Percentiles rank a stretch among this genome's conserved stretches.
These are phyloP conservation scores for Ferrisia virgata DNA, from an alignment of 2,888 invertebrate species.

Conservation along the genomic window DNA sequence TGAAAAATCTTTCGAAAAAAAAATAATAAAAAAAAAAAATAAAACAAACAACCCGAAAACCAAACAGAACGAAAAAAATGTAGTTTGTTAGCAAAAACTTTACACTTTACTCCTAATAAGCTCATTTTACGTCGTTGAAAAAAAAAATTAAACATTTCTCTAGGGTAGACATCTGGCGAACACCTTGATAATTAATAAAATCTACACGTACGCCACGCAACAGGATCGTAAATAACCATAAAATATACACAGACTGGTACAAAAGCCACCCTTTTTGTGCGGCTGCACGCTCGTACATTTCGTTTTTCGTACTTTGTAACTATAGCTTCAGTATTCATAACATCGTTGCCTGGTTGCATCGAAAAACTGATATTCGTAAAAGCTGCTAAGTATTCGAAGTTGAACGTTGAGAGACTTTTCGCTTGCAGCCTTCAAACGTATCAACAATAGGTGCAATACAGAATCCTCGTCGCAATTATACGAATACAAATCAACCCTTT, in stretches of 20 bases:
- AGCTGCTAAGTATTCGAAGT: too few species aligned
- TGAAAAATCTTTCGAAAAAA: neutral
- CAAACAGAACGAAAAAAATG: neutral
- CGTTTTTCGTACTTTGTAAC: too few species aligned
- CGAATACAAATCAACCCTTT: too few species aligned
- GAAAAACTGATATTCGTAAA: too few species aligned
- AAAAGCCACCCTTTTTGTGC: neutral
- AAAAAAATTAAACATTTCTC: neutral
- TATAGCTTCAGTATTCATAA: too few species aligned
- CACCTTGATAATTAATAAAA: constrained; percentile 34
- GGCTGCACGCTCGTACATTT: neutral
- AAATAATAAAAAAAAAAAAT: neutral
- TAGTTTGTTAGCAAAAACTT: neutral
- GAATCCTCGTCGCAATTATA: too few species aligned
- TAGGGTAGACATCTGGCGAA: neutral
- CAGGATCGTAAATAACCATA: constrained; percentile 31
- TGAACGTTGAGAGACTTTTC: too few species aligned
- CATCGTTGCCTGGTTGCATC: too few species aligned
- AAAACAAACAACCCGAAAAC: neutral
- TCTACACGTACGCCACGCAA: neutral
- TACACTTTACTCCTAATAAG: neutral
- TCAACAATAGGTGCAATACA: too few species aligned
- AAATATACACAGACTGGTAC: neutral
- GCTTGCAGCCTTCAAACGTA: too few species aligned
- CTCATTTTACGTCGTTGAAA: neutral